phyloP scores from a whole-genome alignment of 2,888 invertebrate genomes.

The Scaptomyza caliginosa region DNA sequence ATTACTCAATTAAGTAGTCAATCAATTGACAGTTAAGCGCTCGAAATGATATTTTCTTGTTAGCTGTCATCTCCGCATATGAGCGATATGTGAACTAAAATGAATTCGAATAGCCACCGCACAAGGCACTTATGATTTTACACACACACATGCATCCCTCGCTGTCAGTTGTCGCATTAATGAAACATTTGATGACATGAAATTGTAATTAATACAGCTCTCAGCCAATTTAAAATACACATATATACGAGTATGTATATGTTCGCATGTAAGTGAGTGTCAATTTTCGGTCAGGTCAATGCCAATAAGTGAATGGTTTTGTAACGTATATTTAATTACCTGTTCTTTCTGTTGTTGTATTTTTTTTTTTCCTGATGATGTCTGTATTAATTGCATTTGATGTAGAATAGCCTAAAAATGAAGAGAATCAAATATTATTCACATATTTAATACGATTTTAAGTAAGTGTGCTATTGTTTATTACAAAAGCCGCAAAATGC shows the following conservation, averaged over 20 bases:
- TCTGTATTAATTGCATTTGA: slow-evolving; percentile 25
- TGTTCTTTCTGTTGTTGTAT: slow-evolving; percentile 10
- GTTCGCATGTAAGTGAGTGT: not conserved
- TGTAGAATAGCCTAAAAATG: slow-evolving; percentile 38
- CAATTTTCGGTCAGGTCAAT: slow-evolving; percentile 7
- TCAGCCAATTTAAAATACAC: slow-evolving; percentile 10
- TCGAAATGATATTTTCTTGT: slow-evolving; percentile 65
- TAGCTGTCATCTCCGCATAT: slow-evolving; percentile 45
- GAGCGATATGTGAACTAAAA: slow-evolving; percentile 24
- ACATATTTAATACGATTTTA: not conserved
- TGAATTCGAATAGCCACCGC: slow-evolving; percentile 20
- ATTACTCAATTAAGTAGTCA: slow-evolving; percentile 40
- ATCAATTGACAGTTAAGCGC: slow-evolving; percentile 19
- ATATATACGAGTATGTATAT: not conserved
- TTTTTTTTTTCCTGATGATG: slow-evolving; percentile 11
- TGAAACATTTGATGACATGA: slow-evolving; percentile 29
- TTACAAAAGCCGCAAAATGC: not conserved
- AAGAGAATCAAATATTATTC: slow-evolving; percentile 10
- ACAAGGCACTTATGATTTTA: slow-evolving; percentile 21
- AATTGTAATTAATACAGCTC: slow-evolving; percentile 40
- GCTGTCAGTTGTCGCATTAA: slow-evolving; percentile 29
- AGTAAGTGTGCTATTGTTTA: not conserved
- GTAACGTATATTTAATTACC: slow-evolving; percentile 58
- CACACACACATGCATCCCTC: slow-evolving; percentile 6
- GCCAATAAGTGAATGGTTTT: slow-evolving; percentile 1